Base-by-base conservation (phyloP, 2,888 invertebrate species). In the Linnaemya tessellans region DNA sequence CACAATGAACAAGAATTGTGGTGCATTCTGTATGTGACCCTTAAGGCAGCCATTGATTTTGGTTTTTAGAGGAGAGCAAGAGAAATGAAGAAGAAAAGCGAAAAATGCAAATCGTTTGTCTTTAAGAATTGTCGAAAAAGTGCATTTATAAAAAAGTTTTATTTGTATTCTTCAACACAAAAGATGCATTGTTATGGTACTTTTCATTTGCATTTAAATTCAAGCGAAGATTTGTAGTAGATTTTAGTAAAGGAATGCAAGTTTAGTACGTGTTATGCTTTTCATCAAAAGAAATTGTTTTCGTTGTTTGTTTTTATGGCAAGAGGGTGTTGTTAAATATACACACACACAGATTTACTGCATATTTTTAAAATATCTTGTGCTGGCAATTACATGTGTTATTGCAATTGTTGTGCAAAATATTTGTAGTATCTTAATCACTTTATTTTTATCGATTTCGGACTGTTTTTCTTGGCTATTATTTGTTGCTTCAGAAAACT, bases 51-150 rank as follows among this genome's bases (percentile, higher is more conserved):
- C 7, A 70, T 60, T 22, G 58, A 78, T 58, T 77, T n/a, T 15
- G 18, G 9, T 30, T 30, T 68, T 67, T 68, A 78, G 1, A 18
- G 13, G 43, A 46, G 46, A 43, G 3, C 9, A 70, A 43, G 18
- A 1, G 13, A 13, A 54, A 54, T 11, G 20, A 20, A 13, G 49
- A 62, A 38, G 0, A 43, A 51, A 68, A 56, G 46, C 8, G 9
- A 68, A 70, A 54, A 71, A 70, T 62, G 62, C 70, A 71, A 79
- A 70, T 79, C 70, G 79, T 64, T 79, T 79, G 79, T 54, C 54
- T 71, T 79, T 35, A 35, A 56, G 41, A 46, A 65, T 43, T 65
- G 25, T 43, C 54, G 13, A 79, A 68, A 70, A 79, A 70, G 41
- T 54, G 51, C 25, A 78, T 68, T 51, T 25, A 30, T n/a, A 41